Evolutionary conservation across 1,140 invertebrate species (phyloP).

Genomic region (Wiebesia pumilae): DNA sequence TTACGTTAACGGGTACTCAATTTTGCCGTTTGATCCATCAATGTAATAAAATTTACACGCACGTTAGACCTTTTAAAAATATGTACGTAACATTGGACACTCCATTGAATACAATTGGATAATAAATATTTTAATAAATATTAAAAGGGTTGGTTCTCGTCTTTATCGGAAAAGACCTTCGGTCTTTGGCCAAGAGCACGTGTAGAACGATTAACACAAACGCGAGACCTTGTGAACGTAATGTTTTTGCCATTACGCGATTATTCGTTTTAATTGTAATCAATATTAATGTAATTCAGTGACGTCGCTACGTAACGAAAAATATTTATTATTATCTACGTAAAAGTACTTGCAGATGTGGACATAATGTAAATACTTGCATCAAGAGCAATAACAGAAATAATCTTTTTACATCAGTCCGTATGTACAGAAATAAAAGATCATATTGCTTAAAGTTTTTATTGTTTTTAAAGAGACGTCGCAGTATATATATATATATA

Average conservation of each 20-base stretch:
- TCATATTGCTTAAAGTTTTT: no score
- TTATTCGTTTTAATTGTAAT: neutral
- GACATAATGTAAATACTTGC: neutral
- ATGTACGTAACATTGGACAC: no score
- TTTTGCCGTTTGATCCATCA: no score
- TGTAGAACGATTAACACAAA: neutral
- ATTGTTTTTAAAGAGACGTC: no score
- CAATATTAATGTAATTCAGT: neutral
- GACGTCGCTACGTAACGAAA: no score
- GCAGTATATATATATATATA: no score
- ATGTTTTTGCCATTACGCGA: neutral
- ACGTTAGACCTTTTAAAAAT: no score
- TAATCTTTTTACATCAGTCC: neutral
- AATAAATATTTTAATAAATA: neutral
- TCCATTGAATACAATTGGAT: neutral
- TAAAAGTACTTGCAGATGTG: neutral
- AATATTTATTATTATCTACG: neutral
- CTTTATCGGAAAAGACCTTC: neutral
- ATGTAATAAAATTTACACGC: no score
- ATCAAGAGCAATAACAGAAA: neutral
- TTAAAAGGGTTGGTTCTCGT: neutral
- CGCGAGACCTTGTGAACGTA: neutral
- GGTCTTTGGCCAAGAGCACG: neutral
- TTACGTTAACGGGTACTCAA: no score
- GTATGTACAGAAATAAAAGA: no score